Evolutionary conservation across 2,113 vertebrate genomes (phyloP).

Genomic region (Urocolius indicus): DNA sequence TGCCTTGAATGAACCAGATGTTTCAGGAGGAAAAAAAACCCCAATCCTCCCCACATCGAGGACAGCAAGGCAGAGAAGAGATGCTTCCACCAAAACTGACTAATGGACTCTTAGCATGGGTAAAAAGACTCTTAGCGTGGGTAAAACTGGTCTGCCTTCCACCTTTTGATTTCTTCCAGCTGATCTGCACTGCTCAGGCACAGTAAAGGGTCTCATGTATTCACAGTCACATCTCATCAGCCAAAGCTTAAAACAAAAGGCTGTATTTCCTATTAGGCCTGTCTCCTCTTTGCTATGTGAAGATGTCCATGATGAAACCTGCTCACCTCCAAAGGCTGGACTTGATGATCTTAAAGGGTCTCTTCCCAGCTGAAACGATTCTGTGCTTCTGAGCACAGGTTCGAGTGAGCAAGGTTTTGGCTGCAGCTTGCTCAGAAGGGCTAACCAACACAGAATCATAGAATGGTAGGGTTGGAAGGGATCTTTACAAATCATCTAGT

Average conservation of each 20-base stretch:
- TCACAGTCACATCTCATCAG: not conserved
- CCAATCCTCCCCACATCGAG: not conserved
- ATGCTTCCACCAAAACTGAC: not conserved
- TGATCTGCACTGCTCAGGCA: not conserved
- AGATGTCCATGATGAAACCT: not conserved
- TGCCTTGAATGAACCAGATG: slow-evolving; percentile 44
- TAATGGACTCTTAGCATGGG: not conserved
- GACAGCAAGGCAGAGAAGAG: not conserved
- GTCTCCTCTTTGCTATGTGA: not conserved
- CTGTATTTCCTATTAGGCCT: accelerated
- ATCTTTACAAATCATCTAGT: too few species aligned
- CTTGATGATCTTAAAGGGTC: too few species aligned
- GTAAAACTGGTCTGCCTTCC: not conserved
- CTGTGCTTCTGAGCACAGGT: not conserved
- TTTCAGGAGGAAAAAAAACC: not conserved
- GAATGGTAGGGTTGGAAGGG: too few species aligned
- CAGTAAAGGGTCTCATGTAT: too few species aligned
- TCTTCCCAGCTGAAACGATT: too few species aligned
- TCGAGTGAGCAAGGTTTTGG: not conserved
- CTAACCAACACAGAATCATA: too few species aligned
- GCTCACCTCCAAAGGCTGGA: not conserved
- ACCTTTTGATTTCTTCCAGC: not conserved
- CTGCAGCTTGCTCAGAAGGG: not conserved
- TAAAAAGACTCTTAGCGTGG: not conserved
- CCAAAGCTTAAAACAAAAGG: not conserved